Conservation (phyloP, 1,140 invertebrate species). For the Limonius californicus region DNA sequence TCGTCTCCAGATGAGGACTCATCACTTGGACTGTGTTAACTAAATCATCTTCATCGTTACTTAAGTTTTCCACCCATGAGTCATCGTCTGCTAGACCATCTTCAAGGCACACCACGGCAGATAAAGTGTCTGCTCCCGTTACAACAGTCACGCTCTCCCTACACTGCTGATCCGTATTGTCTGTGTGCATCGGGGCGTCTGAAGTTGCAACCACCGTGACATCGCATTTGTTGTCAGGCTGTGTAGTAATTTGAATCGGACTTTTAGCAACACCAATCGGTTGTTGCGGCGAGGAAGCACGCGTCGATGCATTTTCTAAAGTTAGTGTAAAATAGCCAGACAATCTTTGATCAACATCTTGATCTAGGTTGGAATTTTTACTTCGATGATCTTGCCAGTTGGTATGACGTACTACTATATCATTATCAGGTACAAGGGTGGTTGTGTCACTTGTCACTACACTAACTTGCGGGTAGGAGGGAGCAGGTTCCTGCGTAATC, state of each 20-base stretch:
- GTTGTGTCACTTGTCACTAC: slow-evolving; percentile 70
- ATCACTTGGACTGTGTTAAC: slow-evolving; percentile 52
- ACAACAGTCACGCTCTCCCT: slow-evolving; percentile 57
- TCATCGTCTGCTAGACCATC: slow-evolving; percentile 82
- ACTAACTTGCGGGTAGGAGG: slow-evolving; percentile 57
- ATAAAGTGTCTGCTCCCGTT: slow-evolving; percentile 60
- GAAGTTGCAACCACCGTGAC: slow-evolving; percentile 39
- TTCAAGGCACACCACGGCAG: slow-evolving; percentile 70
- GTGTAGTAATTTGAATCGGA: slow-evolving; percentile 34
- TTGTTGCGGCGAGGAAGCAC: slow-evolving; percentile 31
- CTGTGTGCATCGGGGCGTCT: slow-evolving; percentile 28
- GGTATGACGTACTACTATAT: slow-evolving; percentile 55
- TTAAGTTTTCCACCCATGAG: slow-evolving; percentile 82
- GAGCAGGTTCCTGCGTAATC: slow-evolving; percentile 67
- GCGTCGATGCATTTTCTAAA: slow-evolving; percentile 38
- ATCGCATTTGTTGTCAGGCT: slow-evolving; percentile 41
- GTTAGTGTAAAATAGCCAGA: slow-evolving; percentile 49
- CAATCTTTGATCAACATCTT: slow-evolving; percentile 33
- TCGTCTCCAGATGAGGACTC: slow-evolving; percentile 59
- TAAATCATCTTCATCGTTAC: slow-evolving; percentile 65
- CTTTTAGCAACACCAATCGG: slow-evolving; percentile 30
- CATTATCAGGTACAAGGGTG: slow-evolving; percentile 56
- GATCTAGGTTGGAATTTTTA: neutral
- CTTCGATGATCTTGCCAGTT: slow-evolving; percentile 40
- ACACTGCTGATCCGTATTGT: slow-evolving; percentile 27